A percentile compares a stretch with the other conserved stretches of the same genome.
Conservation (phyloP, 2,888 invertebrate species). For the Crematogaster levior region DNA sequence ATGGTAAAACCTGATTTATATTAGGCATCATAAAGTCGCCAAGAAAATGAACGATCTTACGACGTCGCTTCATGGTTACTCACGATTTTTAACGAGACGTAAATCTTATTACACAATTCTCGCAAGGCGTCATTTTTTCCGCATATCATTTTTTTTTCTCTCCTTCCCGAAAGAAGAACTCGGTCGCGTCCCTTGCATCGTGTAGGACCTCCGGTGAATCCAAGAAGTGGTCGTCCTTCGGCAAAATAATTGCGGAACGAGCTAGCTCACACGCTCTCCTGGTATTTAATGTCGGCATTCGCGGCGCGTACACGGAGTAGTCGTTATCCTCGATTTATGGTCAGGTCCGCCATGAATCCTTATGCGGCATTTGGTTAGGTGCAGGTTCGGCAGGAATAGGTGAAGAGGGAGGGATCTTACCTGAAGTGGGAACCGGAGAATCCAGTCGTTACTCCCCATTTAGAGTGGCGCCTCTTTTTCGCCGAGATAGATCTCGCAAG, state of each 20-base stretch:
- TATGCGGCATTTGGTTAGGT: constrained; percentile 72
- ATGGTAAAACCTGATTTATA: not conserved
- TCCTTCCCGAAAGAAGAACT: constrained; percentile 34
- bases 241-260: constrained; percentile 75
- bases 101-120: constrained; percentile 15
- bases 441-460: constrained; percentile 70
- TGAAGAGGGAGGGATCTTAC: constrained; percentile 1
- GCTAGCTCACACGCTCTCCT: constrained; percentile 67
- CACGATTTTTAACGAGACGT: constrained; percentile 9
- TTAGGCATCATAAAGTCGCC: not conserved
- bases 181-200: constrained; percentile 57
- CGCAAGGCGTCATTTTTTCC: not conserved
- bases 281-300: constrained; percentile 78
- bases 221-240: constrained; percentile 74
- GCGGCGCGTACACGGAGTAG: constrained; percentile 74
- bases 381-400: constrained; percentile 52
- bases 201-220: constrained; percentile 59
- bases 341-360: constrained; percentile 79
- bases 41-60: not conserved
- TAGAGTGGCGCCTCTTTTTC: constrained; percentile 68
- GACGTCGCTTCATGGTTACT: not conserved
- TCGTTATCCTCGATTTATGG: constrained; percentile 81
- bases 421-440: constrained; percentile 53
- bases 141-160: not conserved
- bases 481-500: constrained; percentile 59